Percentiles rank a stretch among this genome's conserved stretches.
These are phyloP conservation scores for Amphilophus citrinellus DNA, from an alignment of 2,113 vertebrate species.

Conservation along the genomic window DNA sequence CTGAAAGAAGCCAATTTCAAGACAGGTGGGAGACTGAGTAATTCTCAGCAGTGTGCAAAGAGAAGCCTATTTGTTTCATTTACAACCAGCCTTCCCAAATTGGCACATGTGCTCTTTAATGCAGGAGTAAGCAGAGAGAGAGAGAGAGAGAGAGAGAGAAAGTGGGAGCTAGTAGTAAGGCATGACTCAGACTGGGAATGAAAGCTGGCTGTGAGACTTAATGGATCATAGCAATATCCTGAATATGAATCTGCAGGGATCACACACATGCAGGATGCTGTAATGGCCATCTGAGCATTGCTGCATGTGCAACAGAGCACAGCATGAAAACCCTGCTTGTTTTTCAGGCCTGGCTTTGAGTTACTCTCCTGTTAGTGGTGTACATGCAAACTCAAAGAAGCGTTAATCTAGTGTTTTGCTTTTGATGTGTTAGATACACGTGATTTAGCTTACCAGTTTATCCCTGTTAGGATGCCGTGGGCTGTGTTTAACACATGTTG, in stretches of 20 bases:
- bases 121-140: constrained; percentile 19
- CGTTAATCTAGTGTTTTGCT: not conserved
- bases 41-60: constrained; percentile 39
- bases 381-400: constrained; percentile 19
- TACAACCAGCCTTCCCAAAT: constrained; percentile 27
- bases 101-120: constrained; percentile 23
- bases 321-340: constrained; percentile 12
- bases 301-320: constrained; percentile 13
- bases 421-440: not conserved
- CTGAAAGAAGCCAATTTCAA: constrained; percentile 34
- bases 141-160: not conserved
- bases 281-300: constrained; percentile 5
- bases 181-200: constrained; percentile 22
- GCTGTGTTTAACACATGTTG: not conserved
- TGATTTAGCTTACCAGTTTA: not conserved
- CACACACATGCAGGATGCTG: not conserved
- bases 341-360: constrained; percentile 16
- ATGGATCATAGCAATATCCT: constrained; percentile 9
- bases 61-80: constrained; percentile 52
- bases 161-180: constrained; percentile 7
- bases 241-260: constrained; percentile 4
- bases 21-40: constrained; percentile 35
- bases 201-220: constrained; percentile 12
- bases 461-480: constrained; percentile 7
- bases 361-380: constrained; percentile 6